Base-by-base conservation (phyloP, 2,888 invertebrate species). In the Marronus borbonicus region DNA sequence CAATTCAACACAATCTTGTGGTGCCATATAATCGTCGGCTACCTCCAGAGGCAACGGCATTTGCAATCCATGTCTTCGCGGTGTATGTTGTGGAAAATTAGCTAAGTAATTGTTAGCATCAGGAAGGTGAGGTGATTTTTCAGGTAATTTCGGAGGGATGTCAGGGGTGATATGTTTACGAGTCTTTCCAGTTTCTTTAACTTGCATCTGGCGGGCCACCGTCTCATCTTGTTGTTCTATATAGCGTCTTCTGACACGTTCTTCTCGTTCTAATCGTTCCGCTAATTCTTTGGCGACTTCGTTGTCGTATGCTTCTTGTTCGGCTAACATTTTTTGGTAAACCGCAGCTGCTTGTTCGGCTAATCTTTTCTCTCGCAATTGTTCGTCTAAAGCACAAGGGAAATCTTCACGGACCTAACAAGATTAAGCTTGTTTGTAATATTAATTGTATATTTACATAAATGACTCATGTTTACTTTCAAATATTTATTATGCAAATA, bases 381-480 rank as follows among this genome's bases (percentile, higher is more conserved):
- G 96, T 83, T 95, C 94, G 81, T 93, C 91, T 81, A 92, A 90
- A 1, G 96, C 96, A 84, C 92, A 91, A 4, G 95, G 95, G 84
- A 94, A 91, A 88, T 96, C 96, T 85, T 94, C 93, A 58, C 96
- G 90, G 5, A 96, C 94, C 76, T 94, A 91, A 3, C 39, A 94
- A 95, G 91, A 79, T 90, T 68, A 14, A 20, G 2, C 50, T 50
- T 50, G 50, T 50, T 50, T 50, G 3, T 50, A n/a, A 50, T 55
- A 24, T 55, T 8, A 39, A 39, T 39, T 44, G 12, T 44, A 20
- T 8, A 55, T 55, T 55, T 55, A 55, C 55, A 55, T 55, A 55
- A 17, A 20, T 55, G 62, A 50, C 28, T 68, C 68, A 68, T 50
- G 1, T 20, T 28, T 58, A 17, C 31, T 58, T 36, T 55, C 58